Percentiles rank a stretch among this genome's conserved stretches.
Conservation (phyloP, 2,888 invertebrate genomes). For the Nemoura dubitans region DNA sequence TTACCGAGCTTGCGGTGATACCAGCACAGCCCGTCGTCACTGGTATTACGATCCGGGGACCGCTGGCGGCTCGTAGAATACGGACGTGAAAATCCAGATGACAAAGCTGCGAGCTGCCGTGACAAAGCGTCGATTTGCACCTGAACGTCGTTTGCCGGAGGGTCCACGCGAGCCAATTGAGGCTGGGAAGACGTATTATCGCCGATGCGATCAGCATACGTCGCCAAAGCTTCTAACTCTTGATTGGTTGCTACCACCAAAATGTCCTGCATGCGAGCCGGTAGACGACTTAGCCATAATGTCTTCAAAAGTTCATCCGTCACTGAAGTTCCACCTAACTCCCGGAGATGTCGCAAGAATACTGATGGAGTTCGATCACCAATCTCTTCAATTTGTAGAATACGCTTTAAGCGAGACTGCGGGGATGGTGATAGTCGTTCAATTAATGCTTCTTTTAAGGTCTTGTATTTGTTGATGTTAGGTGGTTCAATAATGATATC, state of each 20-base stretch:
- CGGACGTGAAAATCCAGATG: no score
- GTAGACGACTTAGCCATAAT: conserved; percentile 1
- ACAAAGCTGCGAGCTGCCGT: no score
- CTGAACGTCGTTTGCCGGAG: no score
- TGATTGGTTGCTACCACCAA: neutral
- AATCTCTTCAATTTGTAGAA: conserved; percentile 15
- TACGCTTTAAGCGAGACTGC: neutral
- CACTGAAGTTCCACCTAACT: neutral
- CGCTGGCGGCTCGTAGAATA: no score
- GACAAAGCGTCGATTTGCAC: no score
- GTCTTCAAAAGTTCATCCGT: neutral
- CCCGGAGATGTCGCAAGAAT: neutral
- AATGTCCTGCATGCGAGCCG: neutral
- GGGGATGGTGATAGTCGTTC: neutral
- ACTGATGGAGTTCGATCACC: conserved; percentile 1
- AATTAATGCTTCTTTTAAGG: neutral
- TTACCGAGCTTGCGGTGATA: no score
- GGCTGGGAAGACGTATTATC: no score
- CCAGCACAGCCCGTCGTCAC: no score
- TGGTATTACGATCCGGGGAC: no score
- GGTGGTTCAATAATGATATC: neutral
- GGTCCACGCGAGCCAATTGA: no score
- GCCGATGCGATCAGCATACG: no score
- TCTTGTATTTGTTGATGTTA: neutral
- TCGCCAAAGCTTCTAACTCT: no score